phyloP scores from a whole-genome alignment of 2,113 vertebrate species.

The Balaeniceps rex region DNA sequence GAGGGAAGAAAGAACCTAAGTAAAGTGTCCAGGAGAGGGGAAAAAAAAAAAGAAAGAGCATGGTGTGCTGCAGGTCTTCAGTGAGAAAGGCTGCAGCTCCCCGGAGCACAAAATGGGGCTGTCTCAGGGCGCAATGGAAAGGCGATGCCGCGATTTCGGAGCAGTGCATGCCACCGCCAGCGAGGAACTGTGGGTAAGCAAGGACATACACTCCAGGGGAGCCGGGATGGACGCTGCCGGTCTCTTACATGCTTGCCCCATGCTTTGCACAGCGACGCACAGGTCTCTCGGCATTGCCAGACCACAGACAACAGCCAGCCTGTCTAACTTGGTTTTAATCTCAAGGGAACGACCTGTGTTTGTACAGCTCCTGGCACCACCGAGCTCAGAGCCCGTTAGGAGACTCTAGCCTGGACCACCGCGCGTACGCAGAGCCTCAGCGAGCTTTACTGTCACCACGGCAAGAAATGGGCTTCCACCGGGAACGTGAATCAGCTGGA shows the following conservation, averaged over 20 bases:
- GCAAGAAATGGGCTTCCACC: neutral
- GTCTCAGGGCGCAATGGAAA: neutral
- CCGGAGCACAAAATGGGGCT: neutral
- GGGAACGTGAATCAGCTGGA: neutral
- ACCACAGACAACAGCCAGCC: neutral
- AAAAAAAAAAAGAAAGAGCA: neutral
- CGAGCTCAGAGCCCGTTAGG: neutral
- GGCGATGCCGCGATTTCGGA: neutral
- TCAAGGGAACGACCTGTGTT: neutral
- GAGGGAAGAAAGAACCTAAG: slow-evolving; percentile 53
- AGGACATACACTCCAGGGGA: neutral
- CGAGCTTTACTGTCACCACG: neutral
- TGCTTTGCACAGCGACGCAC: neutral
- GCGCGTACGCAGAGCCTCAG: neutral
- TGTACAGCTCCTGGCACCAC: neutral
- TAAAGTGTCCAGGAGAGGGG: slow-evolving; percentile 32
- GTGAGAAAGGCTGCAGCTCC: slow-evolving; percentile 11
- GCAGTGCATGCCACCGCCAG: neutral
- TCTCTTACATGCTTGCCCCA: neutral
- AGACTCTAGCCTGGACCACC: neutral
- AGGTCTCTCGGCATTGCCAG: neutral
- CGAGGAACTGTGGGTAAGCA: neutral
- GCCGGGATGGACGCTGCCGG: neutral
- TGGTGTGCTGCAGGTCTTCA: slow-evolving; percentile 22
- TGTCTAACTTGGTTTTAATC: neutral